phyloP scores from a whole-genome alignment of 2,888 invertebrate genomes.

The Eristalis intricaria region DNA sequence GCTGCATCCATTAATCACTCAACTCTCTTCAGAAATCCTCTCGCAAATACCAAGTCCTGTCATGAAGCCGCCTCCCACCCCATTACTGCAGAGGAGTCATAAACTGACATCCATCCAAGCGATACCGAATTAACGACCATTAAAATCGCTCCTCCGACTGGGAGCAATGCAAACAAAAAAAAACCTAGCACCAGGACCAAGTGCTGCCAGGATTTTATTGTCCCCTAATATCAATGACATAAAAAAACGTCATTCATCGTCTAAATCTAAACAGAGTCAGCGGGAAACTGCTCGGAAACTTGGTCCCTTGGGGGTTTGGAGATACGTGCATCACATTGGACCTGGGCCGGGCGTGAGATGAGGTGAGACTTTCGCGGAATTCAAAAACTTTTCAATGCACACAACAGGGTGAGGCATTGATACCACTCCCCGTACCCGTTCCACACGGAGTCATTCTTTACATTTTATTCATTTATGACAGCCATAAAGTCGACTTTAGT shows the following conservation, averaged over 20 bases:
- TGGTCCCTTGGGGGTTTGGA: not conserved
- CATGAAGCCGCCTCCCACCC: not conserved
- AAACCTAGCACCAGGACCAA: not conserved
- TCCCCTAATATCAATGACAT: constrained; percentile 30
- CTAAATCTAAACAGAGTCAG: constrained; percentile 5
- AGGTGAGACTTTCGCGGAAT: constrained; percentile 9
- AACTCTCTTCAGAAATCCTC: constrained; percentile 46
- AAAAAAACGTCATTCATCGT: constrained; percentile 28
- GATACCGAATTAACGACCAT: constrained; percentile 33
- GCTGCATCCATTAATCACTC: constrained; percentile 46
- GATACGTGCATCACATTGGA: not conserved
- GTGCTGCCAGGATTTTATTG: constrained; percentile 26
- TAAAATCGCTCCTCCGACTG: constrained; percentile 5
- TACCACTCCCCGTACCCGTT: not conserved
- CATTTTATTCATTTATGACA: constrained; percentile 53
- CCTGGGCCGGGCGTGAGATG: not conserved
- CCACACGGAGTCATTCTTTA: constrained; percentile 30
- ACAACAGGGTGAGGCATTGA: not conserved
- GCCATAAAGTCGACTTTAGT: constrained; percentile 44
- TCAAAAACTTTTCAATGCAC: constrained; percentile 29
- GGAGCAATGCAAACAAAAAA: not conserved
- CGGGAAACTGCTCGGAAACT: not conserved
- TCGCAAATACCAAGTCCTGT: constrained; percentile 6
- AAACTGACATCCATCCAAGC: constrained; percentile 29
- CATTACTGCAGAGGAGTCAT: constrained; percentile 6